Base-by-base conservation (phyloP, 2,888 invertebrate genomes). In the Xylota sylvarum region DNA sequence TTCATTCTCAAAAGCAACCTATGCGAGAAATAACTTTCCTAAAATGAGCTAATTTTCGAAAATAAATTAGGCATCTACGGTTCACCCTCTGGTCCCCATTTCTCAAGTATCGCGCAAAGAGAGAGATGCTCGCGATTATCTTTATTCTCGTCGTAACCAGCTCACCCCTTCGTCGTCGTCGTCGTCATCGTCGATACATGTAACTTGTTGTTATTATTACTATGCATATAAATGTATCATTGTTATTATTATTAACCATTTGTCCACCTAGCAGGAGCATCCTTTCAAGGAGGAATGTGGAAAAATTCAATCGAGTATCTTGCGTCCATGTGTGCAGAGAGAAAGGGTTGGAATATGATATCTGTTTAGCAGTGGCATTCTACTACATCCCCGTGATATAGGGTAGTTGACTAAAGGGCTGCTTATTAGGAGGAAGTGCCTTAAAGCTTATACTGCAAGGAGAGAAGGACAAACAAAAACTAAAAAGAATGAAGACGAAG, bases 21-120 rank as follows among this genome's bases (percentile, higher is more conserved):
- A 64, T 76, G 70, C 70, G 17, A 67, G 70, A 82, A 78, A 82
- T 78, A 77, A 35, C 43, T 62, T 82, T 82, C 89, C 90, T 89
- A 90, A 90, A 91, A 90, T 89, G 90, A 90, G 89, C 91, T 91
- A 91, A 91, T 91, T 91, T 91, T 89, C 89, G 88, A 89, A 89
- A 88, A 91, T 90, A 91, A 91, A 91, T 91, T 91, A 91, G 90
- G 88, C 90, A 90, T 89, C 90, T 91, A 90, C 88, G 87, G 79
- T 83, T 84, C 83, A 78, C 77, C 76, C 90, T 89, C 62, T 69
- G 78, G 46, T 88, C 73, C 52, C 55, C 65, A 72, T 60, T 67
- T 55, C 70, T 84, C 62, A 83, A 83, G 82, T 82, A 86, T 40
- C 50, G 48, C 40, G 14, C 19, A 56, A 0, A 37, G 43, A 9